A percentile compares a stretch with the other conserved stretches of the same genome.
These are phyloP conservation scores for Diacarnus erythraeanus DNA, from an alignment of 37 sponge, comb jelly and placozoan species.

Conservation along the genomic window DNA sequence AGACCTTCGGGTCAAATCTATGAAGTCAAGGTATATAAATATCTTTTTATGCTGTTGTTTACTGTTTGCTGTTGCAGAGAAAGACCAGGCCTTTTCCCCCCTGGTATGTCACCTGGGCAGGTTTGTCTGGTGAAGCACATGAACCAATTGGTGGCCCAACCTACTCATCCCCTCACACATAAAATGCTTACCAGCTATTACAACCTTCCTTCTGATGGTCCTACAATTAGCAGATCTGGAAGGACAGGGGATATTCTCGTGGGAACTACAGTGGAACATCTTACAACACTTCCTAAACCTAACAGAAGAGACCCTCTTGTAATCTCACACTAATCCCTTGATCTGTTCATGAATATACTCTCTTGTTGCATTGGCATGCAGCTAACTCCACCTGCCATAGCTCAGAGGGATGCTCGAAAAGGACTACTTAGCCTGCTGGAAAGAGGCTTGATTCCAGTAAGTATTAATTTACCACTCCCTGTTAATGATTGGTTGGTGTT, in stretches of 20 bases:
- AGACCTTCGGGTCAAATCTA: too few species aligned
- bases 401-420: constrained; percentile 73
- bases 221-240: background rate
- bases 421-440: constrained; percentile 92
- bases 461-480: background rate
- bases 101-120: constrained; percentile 33
- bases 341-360: background rate
- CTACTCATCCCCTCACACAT: constrained; percentile 44
- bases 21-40: too few species aligned
- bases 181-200: constrained; percentile 44
- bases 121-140: constrained; percentile 16
- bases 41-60: too few species aligned
- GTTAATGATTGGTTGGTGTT: background rate
- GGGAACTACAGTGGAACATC: constrained; percentile 34
- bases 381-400: constrained; percentile 78
- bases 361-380: constrained; percentile 10
- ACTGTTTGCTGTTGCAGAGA: too few species aligned
- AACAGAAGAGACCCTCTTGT: constrained; percentile 67
- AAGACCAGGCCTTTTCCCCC: too few species aligned
- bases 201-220: background rate
- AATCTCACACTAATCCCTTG: background rate
- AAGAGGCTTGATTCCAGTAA: constrained; percentile 94
- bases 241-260: background rate
- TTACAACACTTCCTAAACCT: constrained; percentile 41
- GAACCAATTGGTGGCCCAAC: constrained; percentile 35